Evolutionary conservation across 2,888 invertebrate species (phyloP), one percentile per base, ranked within the genome.

Genomic region (Ctenicera cuprea): DNA sequence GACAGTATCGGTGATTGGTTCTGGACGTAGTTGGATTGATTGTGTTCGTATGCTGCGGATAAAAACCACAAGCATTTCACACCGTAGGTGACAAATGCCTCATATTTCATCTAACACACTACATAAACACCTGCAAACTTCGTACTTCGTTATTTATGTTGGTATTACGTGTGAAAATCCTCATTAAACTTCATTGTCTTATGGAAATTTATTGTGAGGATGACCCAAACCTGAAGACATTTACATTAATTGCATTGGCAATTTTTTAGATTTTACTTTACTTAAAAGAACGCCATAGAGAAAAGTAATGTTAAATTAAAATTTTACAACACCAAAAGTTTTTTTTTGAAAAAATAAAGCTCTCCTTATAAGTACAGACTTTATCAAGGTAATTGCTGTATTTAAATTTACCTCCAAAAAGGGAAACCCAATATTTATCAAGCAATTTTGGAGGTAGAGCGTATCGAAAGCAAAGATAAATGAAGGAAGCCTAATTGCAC

Each of bases 61-160:
- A 68, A 68, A 68, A 68, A 68, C 52, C 45, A 30, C 64, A 69
- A 68, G 38, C 63, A 63, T 64, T 68, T 73, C 72, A 69, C 73
- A 73, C 73, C 68, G 63, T 54, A 73, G 64, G 73, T 73, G 73
- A 73, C 68, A 73, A 73, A 68, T 73, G 57, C 73, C 68, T 73
- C 73, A 73, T 73, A 73, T 73, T 64, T 73, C 73, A 73, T 73
- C 68, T 67, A 73, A 73, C 62, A 68, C 38, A 20, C 12, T 26
- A 33, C 16, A 48, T 57, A 38, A 37, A 64, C 71, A 71, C 71
- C 71, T 71, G 71, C 71, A 33, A 18, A 57, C 18, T 59, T 52
- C 30, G 18, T 43, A 38, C 59, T 59, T 38, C 41, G 41, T 59
- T 59, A 59, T 59, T 33, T 59, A 59, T 59, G 59, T 59, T 38